These are phyloP conservation scores for Cnemophilus loriae DNA, from an alignment of 2,113 vertebrate species.

Conservation along the genomic window DNA sequence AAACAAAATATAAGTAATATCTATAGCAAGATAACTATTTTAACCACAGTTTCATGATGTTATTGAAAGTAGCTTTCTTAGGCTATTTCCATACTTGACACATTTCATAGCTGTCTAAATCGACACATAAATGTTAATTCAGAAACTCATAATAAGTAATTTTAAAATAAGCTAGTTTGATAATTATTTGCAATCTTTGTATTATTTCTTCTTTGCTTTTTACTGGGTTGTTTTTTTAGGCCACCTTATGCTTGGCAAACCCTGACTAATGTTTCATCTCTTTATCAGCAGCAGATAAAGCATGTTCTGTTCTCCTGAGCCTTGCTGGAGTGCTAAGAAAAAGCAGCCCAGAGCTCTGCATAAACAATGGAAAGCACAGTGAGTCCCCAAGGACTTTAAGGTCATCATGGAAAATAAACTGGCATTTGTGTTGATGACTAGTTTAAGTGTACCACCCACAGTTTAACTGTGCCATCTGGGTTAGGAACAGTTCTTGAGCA, in stretches of 20 bases:
- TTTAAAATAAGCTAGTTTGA: background rate
- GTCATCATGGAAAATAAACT: background rate
- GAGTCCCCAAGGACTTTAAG: constrained; percentile 2
- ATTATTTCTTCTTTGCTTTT: background rate
- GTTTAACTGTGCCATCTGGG: background rate
- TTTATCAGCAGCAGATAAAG: constrained; percentile 13
- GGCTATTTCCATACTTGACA: background rate
- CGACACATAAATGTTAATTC: background rate
- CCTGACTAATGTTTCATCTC: background rate
- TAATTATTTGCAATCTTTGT: background rate
- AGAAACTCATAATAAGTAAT: background rate
- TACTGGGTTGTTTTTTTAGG: background rate
- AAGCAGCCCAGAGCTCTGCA: background rate
- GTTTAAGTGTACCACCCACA: background rate
- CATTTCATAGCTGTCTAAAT: too few species aligned
- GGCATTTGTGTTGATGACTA: background rate
- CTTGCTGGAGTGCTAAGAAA: background rate
- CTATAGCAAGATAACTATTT: background rate
- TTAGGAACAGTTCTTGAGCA: background rate
- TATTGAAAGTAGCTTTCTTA: background rate
- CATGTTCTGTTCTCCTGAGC: background rate
- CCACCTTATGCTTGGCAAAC: background rate
- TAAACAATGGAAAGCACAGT: constrained; percentile 19
- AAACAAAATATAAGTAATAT: background rate
- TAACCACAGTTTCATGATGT: background rate